A percentile compares a stretch with the other conserved stretches of the same genome.
These are phyloP conservation scores for Myotis davidii DNA, from an alignment of 2,113 vertebrate species.

Conservation along the genomic window DNA sequence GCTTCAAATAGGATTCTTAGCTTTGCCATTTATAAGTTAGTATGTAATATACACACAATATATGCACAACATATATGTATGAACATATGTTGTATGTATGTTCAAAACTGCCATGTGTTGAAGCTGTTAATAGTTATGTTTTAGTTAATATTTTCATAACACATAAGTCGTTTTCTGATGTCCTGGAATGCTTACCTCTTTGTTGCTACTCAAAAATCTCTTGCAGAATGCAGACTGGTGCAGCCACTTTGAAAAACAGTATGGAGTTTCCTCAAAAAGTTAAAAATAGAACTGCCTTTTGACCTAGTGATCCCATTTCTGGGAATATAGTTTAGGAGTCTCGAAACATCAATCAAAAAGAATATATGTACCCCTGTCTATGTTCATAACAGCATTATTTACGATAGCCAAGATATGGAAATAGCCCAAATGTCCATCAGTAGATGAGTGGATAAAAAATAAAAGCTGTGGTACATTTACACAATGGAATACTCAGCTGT, in stretches of 20 bases:
- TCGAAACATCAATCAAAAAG: neutral
- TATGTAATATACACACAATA: neutral
- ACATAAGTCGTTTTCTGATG: slow-evolving; percentile 9
- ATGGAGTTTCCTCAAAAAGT: neutral
- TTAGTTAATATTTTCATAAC: slow-evolving; percentile 57
- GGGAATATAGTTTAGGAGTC: neutral
- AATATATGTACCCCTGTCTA: neutral
- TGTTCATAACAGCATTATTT: neutral
- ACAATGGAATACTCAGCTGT: neutral
- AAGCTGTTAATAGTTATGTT: slow-evolving; percentile 12
- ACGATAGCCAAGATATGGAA: neutral
- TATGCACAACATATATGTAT: neutral
- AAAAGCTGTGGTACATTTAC: neutral
- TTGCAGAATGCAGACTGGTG: neutral
- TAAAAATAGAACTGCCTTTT: neutral
- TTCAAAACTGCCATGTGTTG: neutral
- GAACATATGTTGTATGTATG: neutral
- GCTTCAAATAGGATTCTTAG: slow-evolving; percentile 4
- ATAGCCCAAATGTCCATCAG: neutral
- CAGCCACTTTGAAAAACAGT: neutral
- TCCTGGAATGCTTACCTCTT: neutral
- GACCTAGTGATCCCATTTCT: neutral
- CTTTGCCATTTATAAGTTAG: slow-evolving; percentile 33
- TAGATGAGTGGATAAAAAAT: neutral
- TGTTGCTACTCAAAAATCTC: slow-evolving; percentile 16